phyloP scores from a whole-genome alignment of 2,797 vertebrate species.

The Thalassophryne amazonica region DNA sequence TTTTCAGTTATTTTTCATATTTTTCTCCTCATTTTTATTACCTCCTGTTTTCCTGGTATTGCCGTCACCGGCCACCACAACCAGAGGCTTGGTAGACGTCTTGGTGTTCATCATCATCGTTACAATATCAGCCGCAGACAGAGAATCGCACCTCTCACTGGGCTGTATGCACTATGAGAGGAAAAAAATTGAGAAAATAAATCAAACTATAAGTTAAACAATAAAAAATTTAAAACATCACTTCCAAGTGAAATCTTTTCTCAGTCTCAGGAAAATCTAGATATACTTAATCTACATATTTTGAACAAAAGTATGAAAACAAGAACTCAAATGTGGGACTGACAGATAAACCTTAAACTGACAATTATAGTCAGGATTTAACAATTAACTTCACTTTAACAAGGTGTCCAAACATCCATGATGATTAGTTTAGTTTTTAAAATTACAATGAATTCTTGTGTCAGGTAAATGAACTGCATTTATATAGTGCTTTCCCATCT shows the following conservation, averaged over 20 bases:
- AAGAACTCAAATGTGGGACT: conserved; percentile 17
- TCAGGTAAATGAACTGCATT: too few relatives aligned
- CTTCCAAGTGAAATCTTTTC: not conserved
- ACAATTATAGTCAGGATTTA: conserved; percentile 10
- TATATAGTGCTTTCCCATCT: too few relatives aligned
- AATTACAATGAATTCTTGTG: too few relatives aligned
- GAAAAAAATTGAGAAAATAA: not conserved
- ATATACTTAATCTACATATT: too few relatives aligned
- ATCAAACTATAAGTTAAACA: not conserved
- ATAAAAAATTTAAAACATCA: not conserved
- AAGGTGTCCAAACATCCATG: too few relatives aligned
- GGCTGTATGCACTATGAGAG: conserved; percentile 83
- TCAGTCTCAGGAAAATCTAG: not conserved
- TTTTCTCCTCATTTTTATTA: not conserved
- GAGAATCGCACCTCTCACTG: conserved; percentile 79
- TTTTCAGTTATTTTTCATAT: too few relatives aligned
- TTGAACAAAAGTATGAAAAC: not conserved
- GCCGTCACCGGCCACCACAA: conserved; percentile 66
- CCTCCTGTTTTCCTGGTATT: conserved; percentile 25
- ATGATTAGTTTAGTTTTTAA: too few relatives aligned
- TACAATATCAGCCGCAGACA: conserved; percentile 78
- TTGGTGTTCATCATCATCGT: conserved; percentile 87
- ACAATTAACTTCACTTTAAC: not conserved
- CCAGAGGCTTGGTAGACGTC: conserved; percentile 83
- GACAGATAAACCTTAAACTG: not conserved